Evolutionary conservation across 2,797 vertebrate genomes (phyloP), one percentile per base, ranked within the genome.

Genomic region (Loris lydekkerianus): DNA sequence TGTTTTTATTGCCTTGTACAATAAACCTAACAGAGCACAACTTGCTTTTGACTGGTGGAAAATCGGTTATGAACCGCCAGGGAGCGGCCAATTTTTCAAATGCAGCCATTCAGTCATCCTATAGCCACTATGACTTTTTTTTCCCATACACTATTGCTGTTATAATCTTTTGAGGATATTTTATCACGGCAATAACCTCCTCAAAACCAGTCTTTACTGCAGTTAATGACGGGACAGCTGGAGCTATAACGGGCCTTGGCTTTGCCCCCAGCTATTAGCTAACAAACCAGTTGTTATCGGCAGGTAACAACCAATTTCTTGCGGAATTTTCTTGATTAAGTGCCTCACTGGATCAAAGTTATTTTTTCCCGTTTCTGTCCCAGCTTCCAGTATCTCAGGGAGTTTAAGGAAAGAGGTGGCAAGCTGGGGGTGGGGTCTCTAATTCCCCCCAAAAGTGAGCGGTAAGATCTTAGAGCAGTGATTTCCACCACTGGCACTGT

Each of bases 11-110:
- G 98, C 98, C 98, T 98, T 98, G 98, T 98, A 98, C 98, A 98
- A 98, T 99, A 99, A 99, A 99, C 98, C 98, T 99, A 99, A 98
- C 99, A 98, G 99, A 99, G 98, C 99, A 98, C 98, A 98, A 98
- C 99, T 98, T 98, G 98, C 98, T 98, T 98, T 98, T 98, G 98
- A 98, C 99, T 98, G 98, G 98, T 98, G 98, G 98, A 99, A 98
- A 99, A 98, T 98, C 98, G 96, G 98, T 99, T 99, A 99, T 98
- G 98, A 98, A 98, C 98, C 98, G 91, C 98, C 98, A 97, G 99
- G 98, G 99, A 98, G 98, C 96, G 98, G 98, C 98, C 98, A 98
- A 98, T 99, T 98, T 98, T 98, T 99, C 99, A 99, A 98, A 98
- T 94, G 98, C 98, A 99, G 98, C 98, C 98, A 98, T 99, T 99